These are phyloP conservation scores for Petrolisthes manimaculis DNA, from an alignment of 2,888 invertebrate species.

Conservation along the genomic window DNA sequence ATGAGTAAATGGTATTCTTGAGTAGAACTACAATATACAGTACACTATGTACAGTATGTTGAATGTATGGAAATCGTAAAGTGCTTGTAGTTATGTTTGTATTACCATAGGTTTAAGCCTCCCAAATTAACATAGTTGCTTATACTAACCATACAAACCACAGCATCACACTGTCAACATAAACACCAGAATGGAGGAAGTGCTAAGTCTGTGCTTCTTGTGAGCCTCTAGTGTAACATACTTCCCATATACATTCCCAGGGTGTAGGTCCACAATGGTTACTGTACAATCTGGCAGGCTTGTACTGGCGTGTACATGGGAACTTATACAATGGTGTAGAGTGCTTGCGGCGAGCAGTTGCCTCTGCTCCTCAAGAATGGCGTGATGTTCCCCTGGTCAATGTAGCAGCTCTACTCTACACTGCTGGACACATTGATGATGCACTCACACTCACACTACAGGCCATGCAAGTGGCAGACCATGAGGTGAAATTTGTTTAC, in stretches of 20 bases:
- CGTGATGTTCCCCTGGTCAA: slow-evolving; percentile 80
- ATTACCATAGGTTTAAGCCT: no score
- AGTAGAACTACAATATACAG: no score
- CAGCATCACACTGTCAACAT: no score
- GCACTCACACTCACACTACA: slow-evolving; percentile 76
- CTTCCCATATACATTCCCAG: slow-evolving; percentile 70
- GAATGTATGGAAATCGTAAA: no score
- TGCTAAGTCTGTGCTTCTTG: no score
- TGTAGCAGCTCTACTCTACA: slow-evolving; percentile 78
- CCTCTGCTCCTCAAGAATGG: slow-evolving; percentile 74
- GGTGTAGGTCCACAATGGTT: slow-evolving; percentile 82
- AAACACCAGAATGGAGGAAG: no score
- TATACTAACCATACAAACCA: no score
- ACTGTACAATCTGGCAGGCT: slow-evolving; percentile 79
- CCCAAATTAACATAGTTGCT: no score
- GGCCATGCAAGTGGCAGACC: slow-evolving; percentile 75
- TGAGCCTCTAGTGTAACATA: no score
- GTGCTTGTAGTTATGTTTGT: no score
- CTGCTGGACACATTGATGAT: slow-evolving; percentile 78
- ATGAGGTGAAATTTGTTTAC: slow-evolving; percentile 47
- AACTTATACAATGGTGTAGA: slow-evolving; percentile 79
- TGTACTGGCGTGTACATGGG: slow-evolving; percentile 83
- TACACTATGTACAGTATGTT: no score
- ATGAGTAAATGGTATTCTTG: no score
- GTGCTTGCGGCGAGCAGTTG: slow-evolving; percentile 78